Base-by-base conservation (phyloP, 2,888 invertebrate genomes). In the Zaprionus obscuricornis region DNA sequence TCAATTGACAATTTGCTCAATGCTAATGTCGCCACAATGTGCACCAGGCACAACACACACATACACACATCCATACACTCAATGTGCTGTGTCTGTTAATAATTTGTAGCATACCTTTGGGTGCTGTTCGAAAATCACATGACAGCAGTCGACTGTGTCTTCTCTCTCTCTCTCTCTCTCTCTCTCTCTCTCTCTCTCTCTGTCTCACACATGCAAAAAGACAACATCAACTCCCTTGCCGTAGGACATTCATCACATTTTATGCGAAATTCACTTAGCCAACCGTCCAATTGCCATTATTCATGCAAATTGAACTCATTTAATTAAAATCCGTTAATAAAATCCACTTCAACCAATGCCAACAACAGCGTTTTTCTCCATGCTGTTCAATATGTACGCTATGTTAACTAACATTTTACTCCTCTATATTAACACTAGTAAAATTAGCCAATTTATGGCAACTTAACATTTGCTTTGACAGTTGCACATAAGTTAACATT, bases 1-100 rank as follows among this genome's bases (percentile, higher is more conserved):
- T 81, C 66, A 83, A 83, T 79, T 74, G 81, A 62, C 74, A 74
- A 76, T 81, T 67, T 57, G 64, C 68, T 71, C 69, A 56, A 65
- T 69, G 70, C 69, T 59, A 69, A 69, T 69, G 60, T 52, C 45
- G 55, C 65, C 69, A 65, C 69, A 68, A 64, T 58, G 59, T 49
- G 39, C 22, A n/a, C n/a, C n/a, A n/a, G n/a, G n/a, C n/a, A n/a
- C n/a, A n/a, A n/a, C 7, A 22, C 22, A 22, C 22, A 59, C 54
- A 45, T 37, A 31, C 56, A 42, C 26, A 58, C 40, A 54, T 42
- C 34, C 16, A 34, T 17, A 5, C 34, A n/a, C 3, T 22, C 22
- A 22, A 22, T 7, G 22, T 7, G 7, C 22, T 42, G 34, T 11
- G 4, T 33, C 47, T 8, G 14, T 6, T 63, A 55, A 59, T 71